These are phyloP conservation scores for Hydropsyche tenuis DNA, from an alignment of 1,140 invertebrate genomes.

Conservation along the genomic window DNA sequence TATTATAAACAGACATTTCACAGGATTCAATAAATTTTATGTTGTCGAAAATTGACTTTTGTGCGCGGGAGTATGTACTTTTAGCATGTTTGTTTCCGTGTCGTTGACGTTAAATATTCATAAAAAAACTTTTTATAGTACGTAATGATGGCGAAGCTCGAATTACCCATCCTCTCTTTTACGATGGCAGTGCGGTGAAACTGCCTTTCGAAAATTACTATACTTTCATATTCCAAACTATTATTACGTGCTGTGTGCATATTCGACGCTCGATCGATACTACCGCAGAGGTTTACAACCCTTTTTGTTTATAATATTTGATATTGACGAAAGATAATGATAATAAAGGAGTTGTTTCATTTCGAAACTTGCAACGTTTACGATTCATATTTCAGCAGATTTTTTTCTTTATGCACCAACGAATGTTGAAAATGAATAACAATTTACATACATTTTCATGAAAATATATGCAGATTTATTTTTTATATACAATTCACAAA, in stretches of 20 bases:
- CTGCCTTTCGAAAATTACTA: constrained; percentile 16
- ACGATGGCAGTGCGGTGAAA: constrained; percentile 1
- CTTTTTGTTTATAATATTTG: neutral
- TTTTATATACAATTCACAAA: no score
- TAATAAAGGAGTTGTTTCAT: no score
- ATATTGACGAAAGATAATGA: neutral
- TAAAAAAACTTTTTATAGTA: constrained; percentile 19
- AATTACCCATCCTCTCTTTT: constrained; percentile 15
- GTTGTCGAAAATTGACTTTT: neutral
- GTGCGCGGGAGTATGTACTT: neutral
- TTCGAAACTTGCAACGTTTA: no score
- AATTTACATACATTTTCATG: no score
- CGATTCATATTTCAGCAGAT: no score
- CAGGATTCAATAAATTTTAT: neutral
- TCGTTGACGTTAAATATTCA: constrained; percentile 13
- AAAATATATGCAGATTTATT: no score
- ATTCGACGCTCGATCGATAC: neutral
- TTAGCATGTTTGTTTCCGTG: neutral
- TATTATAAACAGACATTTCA: neutral
- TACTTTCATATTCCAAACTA: constrained; percentile 20
- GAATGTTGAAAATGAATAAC: no score
- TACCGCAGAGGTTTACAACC: neutral
- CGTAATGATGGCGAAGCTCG: constrained; percentile 5
- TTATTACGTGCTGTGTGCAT: neutral
- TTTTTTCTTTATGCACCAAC: no score